Percentiles rank a stretch among this genome's conserved stretches.
phyloP scores from a whole-genome alignment of 37 sponge, comb jelly and placozoan genomes.

The Chondrosia reniformis region DNA sequence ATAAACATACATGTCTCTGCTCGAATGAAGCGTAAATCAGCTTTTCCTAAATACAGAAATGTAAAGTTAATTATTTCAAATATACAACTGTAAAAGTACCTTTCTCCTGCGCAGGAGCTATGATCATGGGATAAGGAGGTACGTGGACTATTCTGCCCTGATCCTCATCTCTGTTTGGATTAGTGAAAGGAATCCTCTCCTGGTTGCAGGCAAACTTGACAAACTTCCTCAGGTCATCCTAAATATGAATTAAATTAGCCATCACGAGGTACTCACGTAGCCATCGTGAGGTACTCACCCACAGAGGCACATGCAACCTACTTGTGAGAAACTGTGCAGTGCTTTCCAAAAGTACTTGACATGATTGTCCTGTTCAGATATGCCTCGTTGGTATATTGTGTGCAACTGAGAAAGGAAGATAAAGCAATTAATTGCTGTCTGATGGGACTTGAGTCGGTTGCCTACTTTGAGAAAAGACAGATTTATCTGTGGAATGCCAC shows the following conservation, averaged over 20 bases:
- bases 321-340: conserved; percentile 84
- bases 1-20: conserved; percentile 98
- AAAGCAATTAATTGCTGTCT: neutral
- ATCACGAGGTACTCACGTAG: neutral
- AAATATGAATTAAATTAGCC: neutral
- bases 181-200: conserved; percentile 91
- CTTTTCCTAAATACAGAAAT: conserved; percentile 43
- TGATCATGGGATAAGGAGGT: conserved; percentile 98
- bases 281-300: neutral
- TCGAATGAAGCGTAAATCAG: conserved; percentile 85
- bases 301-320: conserved; percentile 1
- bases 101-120: conserved; percentile 87
- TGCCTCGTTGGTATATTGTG: conserved; percentile 93
- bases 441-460: no score
- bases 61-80: neutral
- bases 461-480: conserved; percentile 81
- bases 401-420: conserved; percentile 48
- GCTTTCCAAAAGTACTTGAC: conserved; percentile 95
- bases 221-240: conserved; percentile 92
- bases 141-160: conserved; percentile 58
- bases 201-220: conserved; percentile 99
- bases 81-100: conserved; percentile 32
- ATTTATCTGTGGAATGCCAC: conserved; percentile 80
- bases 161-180: conserved; percentile 73
- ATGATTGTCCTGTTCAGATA: conserved; percentile 85